These are phyloP conservation scores for Drosophila nannoptera DNA, from an alignment of 1,140 invertebrate species.

Conservation along the genomic window DNA sequence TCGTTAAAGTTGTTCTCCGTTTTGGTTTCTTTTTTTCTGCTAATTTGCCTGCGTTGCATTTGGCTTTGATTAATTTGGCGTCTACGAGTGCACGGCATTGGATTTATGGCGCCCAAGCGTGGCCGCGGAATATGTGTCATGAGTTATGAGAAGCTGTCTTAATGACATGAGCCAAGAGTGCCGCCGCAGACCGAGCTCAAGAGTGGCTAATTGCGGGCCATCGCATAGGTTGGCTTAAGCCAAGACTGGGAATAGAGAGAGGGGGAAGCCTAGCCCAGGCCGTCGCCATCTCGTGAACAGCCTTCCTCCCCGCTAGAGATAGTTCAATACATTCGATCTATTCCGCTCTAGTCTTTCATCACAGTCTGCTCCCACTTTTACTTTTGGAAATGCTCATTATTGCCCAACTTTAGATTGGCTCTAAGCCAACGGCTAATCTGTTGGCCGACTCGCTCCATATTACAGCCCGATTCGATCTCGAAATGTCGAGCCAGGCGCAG, in stretches of 20 bases:
- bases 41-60: constrained; percentile 72
- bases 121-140: constrained; percentile 45
- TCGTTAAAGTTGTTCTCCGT: constrained; percentile 3
- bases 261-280: no score
- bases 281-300: no score
- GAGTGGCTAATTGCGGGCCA: neutral
- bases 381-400: constrained; percentile 1
- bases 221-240: neutral
- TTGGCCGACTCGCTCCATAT: constrained; percentile 47
- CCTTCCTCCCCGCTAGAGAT: neutral
- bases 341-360: neutral
- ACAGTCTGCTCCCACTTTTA: neutral
- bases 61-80: constrained; percentile 73
- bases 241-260: no score
- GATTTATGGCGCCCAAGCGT: constrained; percentile 56
- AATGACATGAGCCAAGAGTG: constrained; percentile 26
- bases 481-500: constrained; percentile 53
- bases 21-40: constrained; percentile 23
- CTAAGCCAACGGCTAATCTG: constrained; percentile 21
- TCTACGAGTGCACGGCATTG: constrained; percentile 68
- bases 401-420: constrained; percentile 10
- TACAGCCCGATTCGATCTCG: constrained; percentile 63
- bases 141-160: constrained; percentile 39
- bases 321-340: neutral
- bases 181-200: constrained; percentile 21